A percentile compares a stretch with the other conserved stretches of the same genome.
Conservation (phyloP, 2,797 vertebrate genomes). For the Eremophila alpestris region DNA sequence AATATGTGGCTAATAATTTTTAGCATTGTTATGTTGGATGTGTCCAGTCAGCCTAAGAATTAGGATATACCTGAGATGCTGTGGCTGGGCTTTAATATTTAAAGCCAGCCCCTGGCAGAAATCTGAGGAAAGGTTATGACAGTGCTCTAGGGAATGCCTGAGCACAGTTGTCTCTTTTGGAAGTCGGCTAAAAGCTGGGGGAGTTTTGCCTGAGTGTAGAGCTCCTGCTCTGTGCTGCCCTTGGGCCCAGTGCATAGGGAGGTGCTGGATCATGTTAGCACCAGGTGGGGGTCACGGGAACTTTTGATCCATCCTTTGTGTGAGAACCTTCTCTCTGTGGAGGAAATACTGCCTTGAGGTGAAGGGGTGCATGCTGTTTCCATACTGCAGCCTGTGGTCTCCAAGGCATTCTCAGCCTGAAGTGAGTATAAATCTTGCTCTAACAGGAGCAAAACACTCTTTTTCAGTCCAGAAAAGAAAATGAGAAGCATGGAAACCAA, state of each 20-base stretch:
- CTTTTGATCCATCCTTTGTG: not conserved
- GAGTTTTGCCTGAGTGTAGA: not conserved
- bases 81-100: not conserved
- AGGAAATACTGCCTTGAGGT: not conserved
- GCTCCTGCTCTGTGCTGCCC: not conserved
- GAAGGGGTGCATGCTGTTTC: not conserved
- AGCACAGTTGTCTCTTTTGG: not conserved
- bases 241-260: not conserved
- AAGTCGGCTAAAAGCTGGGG: not conserved
- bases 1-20: constrained; percentile 37
- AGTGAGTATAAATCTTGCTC: not conserved
- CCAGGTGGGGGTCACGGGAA: not conserved
- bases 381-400: not conserved
- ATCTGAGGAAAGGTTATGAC: not conserved
- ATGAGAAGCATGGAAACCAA: not conserved
- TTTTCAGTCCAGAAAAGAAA: not conserved
- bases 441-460: not conserved
- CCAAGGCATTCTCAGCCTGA: not conserved
- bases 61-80: not conserved
- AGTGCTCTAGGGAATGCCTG: not conserved
- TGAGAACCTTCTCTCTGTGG: not conserved
- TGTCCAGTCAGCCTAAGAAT: not conserved
- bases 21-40: not conserved
- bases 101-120: not conserved
- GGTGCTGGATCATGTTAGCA: not conserved